These are phyloP conservation scores for Agonopterix subpropinquella DNA, from an alignment of 2,888 invertebrate genomes.

Conservation along the genomic window DNA sequence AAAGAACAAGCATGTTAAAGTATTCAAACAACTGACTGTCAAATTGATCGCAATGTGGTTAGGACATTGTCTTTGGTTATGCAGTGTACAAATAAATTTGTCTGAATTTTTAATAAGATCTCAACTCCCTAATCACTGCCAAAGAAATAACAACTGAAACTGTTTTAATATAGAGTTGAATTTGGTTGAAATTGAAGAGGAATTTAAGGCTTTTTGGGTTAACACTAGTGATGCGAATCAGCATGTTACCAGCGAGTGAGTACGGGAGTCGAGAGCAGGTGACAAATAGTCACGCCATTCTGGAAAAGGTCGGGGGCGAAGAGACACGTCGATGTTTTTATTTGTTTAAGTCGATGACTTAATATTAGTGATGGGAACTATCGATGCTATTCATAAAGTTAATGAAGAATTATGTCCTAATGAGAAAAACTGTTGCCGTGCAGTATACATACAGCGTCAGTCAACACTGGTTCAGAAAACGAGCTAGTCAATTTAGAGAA, in stretches of 20 bases:
- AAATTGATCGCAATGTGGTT: conserved; percentile 63
- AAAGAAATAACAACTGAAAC: conserved; percentile 20
- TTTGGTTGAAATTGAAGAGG: fast-evolving
- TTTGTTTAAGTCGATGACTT: conserved; percentile 64
- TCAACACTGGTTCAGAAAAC: too few species aligned
- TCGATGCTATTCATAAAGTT: conserved; percentile 24
- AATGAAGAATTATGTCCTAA: not conserved
- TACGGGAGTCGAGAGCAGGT: conserved; percentile 71
- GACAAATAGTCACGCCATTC: conserved; percentile 72
- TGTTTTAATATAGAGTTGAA: not conserved
- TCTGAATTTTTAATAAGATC: not conserved
- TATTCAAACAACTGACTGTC: conserved; percentile 51
- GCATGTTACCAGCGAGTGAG: conserved; percentile 58
- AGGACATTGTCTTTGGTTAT: conserved; percentile 55
- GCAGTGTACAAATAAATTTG: conserved; percentile 55
- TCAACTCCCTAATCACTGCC: not conserved
- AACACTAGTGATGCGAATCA: conserved; percentile 58
- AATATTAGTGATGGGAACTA: conserved; percentile 54
- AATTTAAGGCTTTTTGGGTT: conserved; percentile 24
- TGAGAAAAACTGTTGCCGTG: not conserved
- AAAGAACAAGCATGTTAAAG: conserved; percentile 16
- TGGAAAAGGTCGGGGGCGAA: conserved; percentile 60
- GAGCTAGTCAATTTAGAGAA: too few species aligned
- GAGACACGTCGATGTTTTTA: conserved; percentile 67
- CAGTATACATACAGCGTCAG: not conserved